These are phyloP conservation scores for Tridacna crocea DNA, from an alignment of 2,888 invertebrate species.

Conservation along the genomic window DNA sequence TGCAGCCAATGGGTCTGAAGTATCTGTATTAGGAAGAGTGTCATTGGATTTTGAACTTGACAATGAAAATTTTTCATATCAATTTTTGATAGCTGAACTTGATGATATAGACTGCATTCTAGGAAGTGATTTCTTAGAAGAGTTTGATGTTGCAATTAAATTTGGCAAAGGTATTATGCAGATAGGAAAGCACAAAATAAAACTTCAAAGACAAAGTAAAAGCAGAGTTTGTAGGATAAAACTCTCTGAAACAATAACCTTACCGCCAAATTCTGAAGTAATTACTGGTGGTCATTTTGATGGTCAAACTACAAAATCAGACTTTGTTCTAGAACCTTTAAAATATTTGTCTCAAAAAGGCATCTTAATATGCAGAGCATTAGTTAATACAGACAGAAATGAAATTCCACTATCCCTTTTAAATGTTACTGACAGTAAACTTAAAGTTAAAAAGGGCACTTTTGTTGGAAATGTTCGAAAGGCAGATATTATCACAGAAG, in stretches of 20 bases:
- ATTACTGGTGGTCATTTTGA: background rate
- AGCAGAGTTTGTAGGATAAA: background rate
- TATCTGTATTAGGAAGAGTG: slow-evolving; percentile 29
- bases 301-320: background rate
- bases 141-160: slow-evolving; percentile 42
- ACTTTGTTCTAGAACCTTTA: background rate
- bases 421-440: background rate
- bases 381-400: background rate
- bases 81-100: slow-evolving; percentile 49
- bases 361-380: background rate
- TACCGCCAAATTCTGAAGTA: slow-evolving; percentile 1
- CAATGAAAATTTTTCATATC: slow-evolving; percentile 27
- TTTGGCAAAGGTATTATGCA: slow-evolving; percentile 36
- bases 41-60: slow-evolving; percentile 33
- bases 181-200: background rate
- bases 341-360: background rate
- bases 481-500: background rate
- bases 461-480: background rate
- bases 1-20: slow-evolving; percentile 35
- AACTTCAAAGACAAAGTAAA: slow-evolving; percentile 7
- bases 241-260: background rate
- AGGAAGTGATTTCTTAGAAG: slow-evolving; percentile 49
- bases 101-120: slow-evolving; percentile 43
- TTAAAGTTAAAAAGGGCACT: background rate
- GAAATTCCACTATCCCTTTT: background rate